Evolutionary conservation across 1,140 invertebrate genomes (phyloP), one percentile per base, ranked within the genome.

Genomic region (Drosophila pseudoananassae): DNA sequence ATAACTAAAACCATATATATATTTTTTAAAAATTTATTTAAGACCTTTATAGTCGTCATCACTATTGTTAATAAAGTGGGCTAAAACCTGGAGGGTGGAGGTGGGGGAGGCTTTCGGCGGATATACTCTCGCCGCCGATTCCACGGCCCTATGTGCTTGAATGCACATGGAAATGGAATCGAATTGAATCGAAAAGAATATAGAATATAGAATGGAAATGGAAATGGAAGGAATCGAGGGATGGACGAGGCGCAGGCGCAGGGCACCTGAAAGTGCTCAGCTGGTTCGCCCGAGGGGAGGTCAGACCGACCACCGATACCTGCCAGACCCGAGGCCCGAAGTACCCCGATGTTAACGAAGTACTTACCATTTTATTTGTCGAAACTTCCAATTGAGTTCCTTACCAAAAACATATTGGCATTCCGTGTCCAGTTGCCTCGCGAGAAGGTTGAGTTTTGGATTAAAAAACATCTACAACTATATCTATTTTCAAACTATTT

Each of bases 371-470:
- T 27, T 27, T 27, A 27, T 27, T 27, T 27, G 25, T 27, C 25
- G 25, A 27, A 12, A 36, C 33, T 36, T 12, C 33, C 33, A 36
- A 36, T 12, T 36, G 33, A 36, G 33, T 36, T 43, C 40, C 40
- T 43, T 43, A 8, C 40, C 40, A 43, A 15, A 43, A 43, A 10
- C 33, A 36, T 36, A 36, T 36, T 55, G 46, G 76, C 78, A 87
- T 87, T 85, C 82, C 75, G 82, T 78, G 83, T 75, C 61, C 65
- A 85, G 78, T 76, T 71, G 82, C 74, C 78, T 83, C 65, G 75
- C 70, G 78, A 78, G 65, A 78, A 83, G 75, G 46, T 47, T 20
- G 7, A 14, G 33, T 23, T 40, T 4, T 4, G 10, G 14, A 15
- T 40, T 43, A 6, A 14, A 43, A 14, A 43, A 43, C 2, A 43